Base-by-base conservation (phyloP, 2,113 vertebrate genomes). In the Epinephelus fuscoguttatus region DNA sequence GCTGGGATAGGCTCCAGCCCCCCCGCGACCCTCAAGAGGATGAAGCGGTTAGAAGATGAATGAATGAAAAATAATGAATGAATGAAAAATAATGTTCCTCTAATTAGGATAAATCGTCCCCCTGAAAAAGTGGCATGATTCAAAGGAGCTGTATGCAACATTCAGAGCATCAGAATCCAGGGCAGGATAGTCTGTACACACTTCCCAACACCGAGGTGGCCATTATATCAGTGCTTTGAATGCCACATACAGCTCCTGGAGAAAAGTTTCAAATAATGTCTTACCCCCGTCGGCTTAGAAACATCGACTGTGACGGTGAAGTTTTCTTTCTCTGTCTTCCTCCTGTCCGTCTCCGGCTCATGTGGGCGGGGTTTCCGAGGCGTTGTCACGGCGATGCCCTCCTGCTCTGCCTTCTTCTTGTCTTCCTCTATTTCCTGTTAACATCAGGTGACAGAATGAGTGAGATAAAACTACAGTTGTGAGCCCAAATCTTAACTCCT, bases 351-450 rank as follows among this genome's bases (percentile, higher is more conserved):
- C 66, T 96, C 95, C 0, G 89, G 85, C 10, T 96, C 96, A 0
- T 94, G 80, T 0, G 87, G 61, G 2, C 96, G 96, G 18, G 92
- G 84, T 75, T 96, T 96, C 11, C 97, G 94, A 1, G 92, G 85
- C 0, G 93, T 96, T 0, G 96, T 98, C 84, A 98, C 96, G 0
- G 97, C 97, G 0, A 97, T 96, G 0, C 97, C 97, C 49, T 98
- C 97, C 17, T 95, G 95, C 69, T 99, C 97, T 0, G 97, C 97
- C 79, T 95, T 96, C 78, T 95, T 97, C 37, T 97, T 97, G 83
- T 99, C 97, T 64, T 98, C 97, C 52, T 99, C 96, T 1, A 99
- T 98, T 96, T 98, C 97, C 97, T 98, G 85, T 88, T 45, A 40
- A 60, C 10, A 27, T 27, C 9, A 23, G 27, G 23, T 2, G 27